Conservation (phyloP, 2,888 invertebrate genomes). For the Azorinus chamasolen region DNA sequence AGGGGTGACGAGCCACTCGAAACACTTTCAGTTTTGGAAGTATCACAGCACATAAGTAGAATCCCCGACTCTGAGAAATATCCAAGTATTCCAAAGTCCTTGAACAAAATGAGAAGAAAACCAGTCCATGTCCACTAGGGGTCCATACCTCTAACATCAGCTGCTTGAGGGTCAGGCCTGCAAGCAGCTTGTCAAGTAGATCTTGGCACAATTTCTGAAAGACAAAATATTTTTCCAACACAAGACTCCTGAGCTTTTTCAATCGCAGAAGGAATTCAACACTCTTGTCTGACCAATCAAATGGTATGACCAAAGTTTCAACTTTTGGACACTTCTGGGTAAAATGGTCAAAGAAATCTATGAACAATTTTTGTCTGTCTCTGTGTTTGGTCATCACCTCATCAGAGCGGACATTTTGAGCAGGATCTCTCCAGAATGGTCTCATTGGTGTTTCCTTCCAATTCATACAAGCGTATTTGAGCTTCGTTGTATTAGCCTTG, state of each 20-base stretch:
- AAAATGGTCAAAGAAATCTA: conserved; percentile 82
- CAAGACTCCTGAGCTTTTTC: conserved; percentile 77
- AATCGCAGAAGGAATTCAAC: conserved; percentile 79
- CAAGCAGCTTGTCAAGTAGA: conserved; percentile 74
- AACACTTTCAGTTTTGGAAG: conserved; percentile 80
- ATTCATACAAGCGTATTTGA: conserved; percentile 80
- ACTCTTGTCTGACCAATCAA: conserved; percentile 84
- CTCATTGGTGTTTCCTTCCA: conserved; percentile 85
- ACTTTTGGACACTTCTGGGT: conserved; percentile 79
- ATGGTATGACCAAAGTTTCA: conserved; percentile 82
- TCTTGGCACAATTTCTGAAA: conserved; percentile 80
- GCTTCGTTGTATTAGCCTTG: conserved; percentile 71
- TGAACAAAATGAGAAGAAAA: conserved; percentile 77
- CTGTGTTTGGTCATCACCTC: conserved; percentile 80
- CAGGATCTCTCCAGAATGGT: conserved; percentile 79
- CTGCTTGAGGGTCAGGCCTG: conserved; percentile 72
- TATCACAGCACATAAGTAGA: conserved; percentile 78
- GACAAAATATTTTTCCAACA: conserved; percentile 83
- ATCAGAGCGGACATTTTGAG: conserved; percentile 70
- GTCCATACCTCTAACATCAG: conserved; percentile 85
- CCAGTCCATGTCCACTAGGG: conserved; percentile 80
- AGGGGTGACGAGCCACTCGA: conserved; percentile 80
- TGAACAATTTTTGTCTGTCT: conserved; percentile 80
- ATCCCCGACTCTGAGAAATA: conserved; percentile 84
- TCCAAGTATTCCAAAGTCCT: conserved; percentile 82